Percentiles rank a stretch among this genome's conserved stretches.
Conservation (phyloP, 2,888 invertebrate species). For the Muschampia staudingeri region DNA sequence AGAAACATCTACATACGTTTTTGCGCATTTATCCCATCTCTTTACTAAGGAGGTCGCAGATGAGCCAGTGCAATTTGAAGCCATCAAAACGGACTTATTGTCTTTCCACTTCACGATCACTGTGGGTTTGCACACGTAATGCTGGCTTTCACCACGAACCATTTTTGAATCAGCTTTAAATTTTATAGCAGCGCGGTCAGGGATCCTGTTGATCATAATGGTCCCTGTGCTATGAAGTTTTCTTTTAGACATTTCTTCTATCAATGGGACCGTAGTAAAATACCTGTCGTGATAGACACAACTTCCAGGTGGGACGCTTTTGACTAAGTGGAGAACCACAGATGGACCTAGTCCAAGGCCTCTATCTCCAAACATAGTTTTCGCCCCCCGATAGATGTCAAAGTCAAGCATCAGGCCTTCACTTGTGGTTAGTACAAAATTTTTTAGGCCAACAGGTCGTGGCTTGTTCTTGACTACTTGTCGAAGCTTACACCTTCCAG, state of each 20-base stretch:
- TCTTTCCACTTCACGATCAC: not conserved
- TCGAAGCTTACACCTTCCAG: slow-evolving; percentile 53
- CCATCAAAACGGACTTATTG: not conserved
- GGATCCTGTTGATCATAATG: slow-evolving; percentile 65
- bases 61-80: not conserved
- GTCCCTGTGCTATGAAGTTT: slow-evolving; percentile 64
- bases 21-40: not conserved
- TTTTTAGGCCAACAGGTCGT: slow-evolving; percentile 63
- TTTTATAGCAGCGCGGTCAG: slow-evolving; percentile 54
- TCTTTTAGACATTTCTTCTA: slow-evolving; percentile 63
- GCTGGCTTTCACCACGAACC: slow-evolving; percentile 58
- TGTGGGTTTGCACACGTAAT: slow-evolving; percentile 24
- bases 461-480: slow-evolving; percentile 58
- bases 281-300: slow-evolving; percentile 68
- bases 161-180: slow-evolving; percentile 61
- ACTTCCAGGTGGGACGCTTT: slow-evolving; percentile 66
- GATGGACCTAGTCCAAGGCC: slow-evolving; percentile 64
- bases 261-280: slow-evolving; percentile 66
- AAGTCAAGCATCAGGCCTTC: slow-evolving; percentile 67
- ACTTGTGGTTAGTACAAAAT: slow-evolving; percentile 59
- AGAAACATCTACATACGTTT: not conserved
- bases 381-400: slow-evolving; percentile 62
- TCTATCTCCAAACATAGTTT: slow-evolving; percentile 59
- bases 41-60: not conserved
- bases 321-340: slow-evolving; percentile 64